Base-by-base conservation (phyloP, 2,888 invertebrate genomes). In the Deilephila porcellus region DNA sequence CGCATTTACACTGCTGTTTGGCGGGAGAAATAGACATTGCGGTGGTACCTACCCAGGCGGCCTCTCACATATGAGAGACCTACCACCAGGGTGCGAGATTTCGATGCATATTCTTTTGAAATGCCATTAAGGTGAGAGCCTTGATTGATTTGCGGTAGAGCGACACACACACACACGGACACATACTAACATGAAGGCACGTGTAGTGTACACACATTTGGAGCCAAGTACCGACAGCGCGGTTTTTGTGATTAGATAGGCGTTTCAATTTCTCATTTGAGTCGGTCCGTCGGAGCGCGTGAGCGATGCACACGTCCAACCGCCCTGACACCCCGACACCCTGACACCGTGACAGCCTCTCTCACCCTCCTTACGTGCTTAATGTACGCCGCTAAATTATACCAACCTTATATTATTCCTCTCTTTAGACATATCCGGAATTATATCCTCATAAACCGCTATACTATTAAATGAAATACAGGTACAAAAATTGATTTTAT, bases 201-300 rank as follows among this genome's bases (percentile, higher is more conserved):
- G 71, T 72, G 75, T 70, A 75, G 76, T 73, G 77, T 74, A 72
- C 53, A 75, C 74, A 77, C 77, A 74, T 76, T 73, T 75, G 73
- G 78, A 81, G 83, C 80, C 81, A 86, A 86, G 82, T 82, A 79
- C 75, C 77, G 79, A 81, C 77, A 77, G 75, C 74, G 82, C 80
- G 77, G 83, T 87, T 90, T 89, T 89, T 85, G 81, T 85, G 88
- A 89, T 89, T 86, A 84, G 83, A 79, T 84, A 86, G 86, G 86
- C 88, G 86, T 89, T 92, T 93, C 92, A 92, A 93, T 93, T 93
- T 93, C 90, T 90, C 92, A 91, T 91, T 88, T 90, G 90, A 92
- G 90, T 91, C 89, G 91, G 89, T 90, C 90, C 91, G 93, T 93
- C 92, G 86, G 85, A 81, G 80, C 87, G 87, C 79, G 89, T 94